Evolutionary conservation across 2,888 invertebrate species (phyloP).

Genomic region (Mylabris sibirica): DNA sequence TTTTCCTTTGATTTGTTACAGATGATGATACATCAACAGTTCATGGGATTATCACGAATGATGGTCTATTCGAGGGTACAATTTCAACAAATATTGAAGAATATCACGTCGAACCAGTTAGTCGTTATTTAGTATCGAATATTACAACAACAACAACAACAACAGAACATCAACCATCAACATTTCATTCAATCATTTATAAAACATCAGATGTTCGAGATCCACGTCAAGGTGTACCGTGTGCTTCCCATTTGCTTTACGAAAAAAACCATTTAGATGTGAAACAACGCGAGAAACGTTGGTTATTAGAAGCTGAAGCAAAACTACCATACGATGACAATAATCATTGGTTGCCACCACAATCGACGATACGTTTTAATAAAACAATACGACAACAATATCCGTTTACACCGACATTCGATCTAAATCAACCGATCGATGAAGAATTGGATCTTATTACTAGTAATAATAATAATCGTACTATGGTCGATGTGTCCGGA

Average conservation of each 20-base stretch:
- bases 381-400: conserved; percentile 62
- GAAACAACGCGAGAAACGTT: conserved; percentile 54
- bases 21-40: conserved; percentile 84
- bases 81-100: conserved; percentile 80
- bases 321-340: conserved; percentile 60
- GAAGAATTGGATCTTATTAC: conserved; percentile 55
- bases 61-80: conserved; percentile 90
- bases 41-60: conserved; percentile 84
- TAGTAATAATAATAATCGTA: conserved; percentile 42
- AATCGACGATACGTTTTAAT: conserved; percentile 1
- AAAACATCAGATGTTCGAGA: conserved; percentile 77
- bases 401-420: conserved; percentile 61
- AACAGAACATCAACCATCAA: conserved; percentile 60
- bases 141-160: conserved; percentile 49
- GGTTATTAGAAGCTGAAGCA: conserved; percentile 72
- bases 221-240: conserved; percentile 55
- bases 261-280: conserved; percentile 46
- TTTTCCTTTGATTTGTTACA: conserved; percentile 66
- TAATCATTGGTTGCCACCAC: conserved; percentile 59
- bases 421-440: conserved; percentile 57
- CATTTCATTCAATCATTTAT: conserved; percentile 86
- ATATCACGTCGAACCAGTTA: conserved; percentile 84
- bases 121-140: conserved; percentile 68
- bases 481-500: conserved; percentile 59
- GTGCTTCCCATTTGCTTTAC: conserved; percentile 56